Conservation (phyloP, 2,888 invertebrate species). For the Drosophila birchii region DNA sequence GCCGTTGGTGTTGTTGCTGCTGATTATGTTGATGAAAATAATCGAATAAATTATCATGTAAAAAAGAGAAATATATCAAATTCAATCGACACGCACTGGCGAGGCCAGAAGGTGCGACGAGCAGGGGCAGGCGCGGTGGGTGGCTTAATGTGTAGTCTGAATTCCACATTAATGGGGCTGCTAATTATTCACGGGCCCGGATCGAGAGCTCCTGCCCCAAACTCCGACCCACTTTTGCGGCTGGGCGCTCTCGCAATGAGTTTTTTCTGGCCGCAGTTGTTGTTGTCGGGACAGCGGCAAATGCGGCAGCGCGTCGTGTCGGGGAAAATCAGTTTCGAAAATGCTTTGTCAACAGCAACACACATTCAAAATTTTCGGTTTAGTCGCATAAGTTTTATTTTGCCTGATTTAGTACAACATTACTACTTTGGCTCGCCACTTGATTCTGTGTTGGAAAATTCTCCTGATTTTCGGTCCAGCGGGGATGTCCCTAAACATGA, state of each 20-base stretch:
- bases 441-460: conserved; percentile 36
- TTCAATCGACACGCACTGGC: conserved; percentile 46
- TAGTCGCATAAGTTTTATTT: conserved; percentile 78
- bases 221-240: conserved; percentile 52
- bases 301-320: conserved; percentile 50
- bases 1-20: conserved; percentile 48
- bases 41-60: conserved; percentile 64
- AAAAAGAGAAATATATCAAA: conserved; percentile 29
- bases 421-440: conserved; percentile 58
- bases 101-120: neutral
- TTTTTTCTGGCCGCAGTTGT: conserved; percentile 49
- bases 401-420: conserved; percentile 62
- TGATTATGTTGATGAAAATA: conserved; percentile 72
- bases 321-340: conserved; percentile 80
- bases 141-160: conserved; percentile 8
- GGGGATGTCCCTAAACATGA: conserved; percentile 17
- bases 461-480: conserved; percentile 22
- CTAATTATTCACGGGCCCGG: conserved; percentile 69
- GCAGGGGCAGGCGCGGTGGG: conserved; percentile 1
- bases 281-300: conserved; percentile 44
- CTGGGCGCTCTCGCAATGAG: conserved; percentile 66
- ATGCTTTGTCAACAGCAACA: conserved; percentile 83
- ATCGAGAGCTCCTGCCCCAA: conserved; percentile 12
- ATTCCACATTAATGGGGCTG: conserved; percentile 67
- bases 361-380: conserved; percentile 81